Base-by-base conservation (phyloP, 2,888 invertebrate species). In the Petrolisthes manimaculis region DNA sequence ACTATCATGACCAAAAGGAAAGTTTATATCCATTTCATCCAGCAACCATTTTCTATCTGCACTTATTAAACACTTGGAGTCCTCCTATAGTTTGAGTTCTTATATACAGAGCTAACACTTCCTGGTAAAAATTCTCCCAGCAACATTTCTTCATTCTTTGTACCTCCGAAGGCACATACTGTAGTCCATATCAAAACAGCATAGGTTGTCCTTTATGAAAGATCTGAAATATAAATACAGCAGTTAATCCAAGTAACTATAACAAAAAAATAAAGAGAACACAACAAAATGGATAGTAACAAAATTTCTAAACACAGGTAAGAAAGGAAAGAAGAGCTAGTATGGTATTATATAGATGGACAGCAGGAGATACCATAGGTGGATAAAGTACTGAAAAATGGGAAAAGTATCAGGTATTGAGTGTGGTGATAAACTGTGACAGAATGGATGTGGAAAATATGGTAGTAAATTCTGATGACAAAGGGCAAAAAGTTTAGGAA, bases 121-220 rank as follows among this genome's bases (percentile, higher is more conserved):
- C 74, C 81, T 56, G 86, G 86, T 74, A 82, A 75, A 77, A 78
- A 86, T 55, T 61, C 56, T 85, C 82, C 82, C 75, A 82, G 67
- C 85, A 61, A 82, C 82, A 82, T 86, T 82, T 82, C 85, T 5
- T 61, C 79, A 69, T 85, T 85, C 81, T 88, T 88, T 88, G 84
- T 88, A 88, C 88, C 88, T 84, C 55, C 84, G 71, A 88, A 88
- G 88, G 88, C 88, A 88, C 88, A 88, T 84, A 37, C 37, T 37
- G 37, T 37, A 81, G 84, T 88, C 88, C 88, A 81, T 80, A 84
- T 84, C 88, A 84, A 77, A 81, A 80, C 75, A 80, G 74, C 69
- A 83, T 53, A 79, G 81, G 80, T 80, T 74, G 53, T 61, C 61
- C 61, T 81, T 88, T 88, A 88, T 9, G 88, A 88, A 74, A 88